Base-by-base conservation (phyloP, 2,888 invertebrate genomes). In the Heliconius erato region DNA sequence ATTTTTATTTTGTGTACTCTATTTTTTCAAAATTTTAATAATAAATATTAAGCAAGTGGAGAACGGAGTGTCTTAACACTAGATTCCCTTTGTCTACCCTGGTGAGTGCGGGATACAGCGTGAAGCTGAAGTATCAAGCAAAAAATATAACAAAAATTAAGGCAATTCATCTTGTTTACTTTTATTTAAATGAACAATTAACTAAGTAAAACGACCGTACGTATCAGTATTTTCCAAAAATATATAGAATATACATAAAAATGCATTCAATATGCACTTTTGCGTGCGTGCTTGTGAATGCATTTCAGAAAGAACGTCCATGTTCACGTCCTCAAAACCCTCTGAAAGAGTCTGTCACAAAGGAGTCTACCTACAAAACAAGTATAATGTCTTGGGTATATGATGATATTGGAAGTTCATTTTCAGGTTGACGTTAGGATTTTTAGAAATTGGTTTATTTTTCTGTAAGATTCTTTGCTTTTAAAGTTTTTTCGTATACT, bases 241-340 rank as follows among this genome's bases (percentile, higher is more conserved):
- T 32, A n/a, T 74, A 76, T 63, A 59, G 76, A 32, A 63, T 35
- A 76, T 76, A 76, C 63, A n/a, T 63, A 78, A 78, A 81, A 77
- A 81, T 78, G 84, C 84, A 86, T 85, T 84, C 85, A 85, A 84
- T 86, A 86, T 82, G 88, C 88, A 86, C 87, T 90, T 90, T 86
- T 87, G 88, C 89, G 90, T 90, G 91, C 94, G 93, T 94, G 94
- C 91, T 90, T 88, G 85, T 91, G 94, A 94, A 94, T 93, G 93
- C 92, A 93, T 93, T 94, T 90, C 88, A 88, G 88, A 90, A 87
- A 91, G 90, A 89, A 89, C 86, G 89, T 88, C 87, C 85, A 87
- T 88, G 88, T 87, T 88, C 89, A 87, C 87, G 89, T 90, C 87
- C 91, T 91, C 88, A 87, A 90, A 87, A 85, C 84, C 86, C 87